These are phyloP conservation scores for Leptodactylus fuscus DNA, from an alignment of 2,113 vertebrate genomes.

Conservation along the genomic window DNA sequence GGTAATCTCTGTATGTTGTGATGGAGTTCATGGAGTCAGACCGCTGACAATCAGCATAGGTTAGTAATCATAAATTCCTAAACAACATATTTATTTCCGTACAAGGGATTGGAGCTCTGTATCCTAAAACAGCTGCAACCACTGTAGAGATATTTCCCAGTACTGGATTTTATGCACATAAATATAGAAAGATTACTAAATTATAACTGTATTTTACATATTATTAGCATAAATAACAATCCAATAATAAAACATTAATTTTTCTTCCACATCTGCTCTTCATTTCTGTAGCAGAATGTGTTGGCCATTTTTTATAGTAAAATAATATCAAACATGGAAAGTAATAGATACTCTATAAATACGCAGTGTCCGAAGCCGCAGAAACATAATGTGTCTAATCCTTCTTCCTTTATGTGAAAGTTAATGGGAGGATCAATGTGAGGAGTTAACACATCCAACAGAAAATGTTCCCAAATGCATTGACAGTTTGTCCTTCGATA, in stretches of 20 bases:
- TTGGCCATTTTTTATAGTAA: neutral
- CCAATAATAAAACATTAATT: neutral
- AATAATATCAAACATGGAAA: neutral
- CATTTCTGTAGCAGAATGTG: neutral
- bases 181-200: too few relatives aligned
- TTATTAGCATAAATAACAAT: neutral
- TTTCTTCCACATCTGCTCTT: neutral
- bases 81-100: too few relatives aligned
- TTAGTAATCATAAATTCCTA: too few relatives aligned
- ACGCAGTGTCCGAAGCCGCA: neutral
- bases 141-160: too few relatives aligned
- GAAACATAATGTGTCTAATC: neutral
- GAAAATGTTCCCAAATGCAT: rapidly evolving
- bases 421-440: neutral
- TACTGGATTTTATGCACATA: too few relatives aligned
- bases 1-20: too few relatives aligned
- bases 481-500: constrained; percentile 52
- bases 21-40: too few relatives aligned
- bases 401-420: neutral
- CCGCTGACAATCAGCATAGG: too few relatives aligned
- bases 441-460: neutral
- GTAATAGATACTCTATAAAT: constrained; percentile 19
- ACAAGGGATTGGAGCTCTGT: too few relatives aligned
- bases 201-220: neutral
- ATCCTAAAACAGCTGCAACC: too few relatives aligned